Conservation (phyloP, 2,797 vertebrate genomes). For the Fringilla coelebs region DNA sequence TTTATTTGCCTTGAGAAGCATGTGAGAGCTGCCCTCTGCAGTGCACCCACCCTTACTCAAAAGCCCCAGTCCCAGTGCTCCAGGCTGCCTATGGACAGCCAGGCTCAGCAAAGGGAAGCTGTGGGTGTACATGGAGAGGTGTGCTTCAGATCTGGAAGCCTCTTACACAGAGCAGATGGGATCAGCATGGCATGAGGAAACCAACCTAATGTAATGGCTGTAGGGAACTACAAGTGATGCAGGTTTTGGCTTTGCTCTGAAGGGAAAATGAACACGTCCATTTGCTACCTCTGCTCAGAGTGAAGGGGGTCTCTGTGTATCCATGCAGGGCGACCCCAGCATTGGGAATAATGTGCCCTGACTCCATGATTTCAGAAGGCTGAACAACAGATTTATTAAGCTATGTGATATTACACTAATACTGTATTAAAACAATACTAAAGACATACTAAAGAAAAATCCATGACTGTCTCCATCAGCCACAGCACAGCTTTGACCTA, state of each 20-base stretch:
- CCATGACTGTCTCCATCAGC: background rate
- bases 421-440: background rate
- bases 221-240: background rate
- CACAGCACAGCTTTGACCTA: background rate
- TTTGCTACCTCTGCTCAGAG: background rate
- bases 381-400: background rate
- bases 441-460: background rate
- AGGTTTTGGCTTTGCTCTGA: background rate
- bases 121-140: accelerated
- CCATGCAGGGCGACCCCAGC: background rate
- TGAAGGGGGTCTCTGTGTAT: background rate
- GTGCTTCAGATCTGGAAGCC: accelerated
- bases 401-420: background rate
- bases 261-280: background rate
- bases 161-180: background rate
- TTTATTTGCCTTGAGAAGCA: background rate
- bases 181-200: background rate
- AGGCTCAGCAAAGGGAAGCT: background rate
- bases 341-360: background rate
- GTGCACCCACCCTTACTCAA: background rate
- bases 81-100: accelerated
- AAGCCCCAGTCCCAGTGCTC: accelerated
- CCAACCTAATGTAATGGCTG: background rate
- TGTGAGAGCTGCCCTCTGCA: background rate
- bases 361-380: background rate